Evolutionary conservation across 1,140 invertebrate species (phyloP).

Genomic region (Maniola jurtina): DNA sequence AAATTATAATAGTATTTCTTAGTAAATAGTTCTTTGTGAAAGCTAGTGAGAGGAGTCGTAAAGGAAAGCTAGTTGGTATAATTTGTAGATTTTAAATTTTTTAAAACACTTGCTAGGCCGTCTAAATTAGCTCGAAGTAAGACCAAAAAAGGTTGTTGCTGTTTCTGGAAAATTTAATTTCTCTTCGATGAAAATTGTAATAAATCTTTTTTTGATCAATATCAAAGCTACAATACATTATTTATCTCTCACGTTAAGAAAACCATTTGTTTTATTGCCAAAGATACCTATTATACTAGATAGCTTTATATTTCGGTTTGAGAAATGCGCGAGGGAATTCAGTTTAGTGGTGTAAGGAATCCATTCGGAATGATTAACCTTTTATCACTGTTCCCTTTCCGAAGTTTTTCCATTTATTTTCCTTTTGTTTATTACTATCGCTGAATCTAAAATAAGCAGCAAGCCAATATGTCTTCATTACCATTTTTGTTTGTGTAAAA

Average conservation of each 20-base stretch:
- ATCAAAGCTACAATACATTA: slow-evolving; percentile 38
- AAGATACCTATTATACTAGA: slow-evolving; percentile 11
- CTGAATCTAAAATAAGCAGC: not conserved
- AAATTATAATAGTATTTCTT: too few relatives aligned
- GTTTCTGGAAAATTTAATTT: not conserved
- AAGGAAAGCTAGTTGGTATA: too few relatives aligned
- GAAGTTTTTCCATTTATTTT: slow-evolving; percentile 24
- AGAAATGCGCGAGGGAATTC: slow-evolving; percentile 37
- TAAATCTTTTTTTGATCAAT: slow-evolving; percentile 31
- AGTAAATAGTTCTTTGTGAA: too few relatives aligned
- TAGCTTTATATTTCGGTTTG: slow-evolving; percentile 38
- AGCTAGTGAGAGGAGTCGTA: too few relatives aligned
- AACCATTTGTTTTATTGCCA: slow-evolving; percentile 46
- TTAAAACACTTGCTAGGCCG: too few relatives aligned
- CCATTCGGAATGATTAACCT: slow-evolving; percentile 51
- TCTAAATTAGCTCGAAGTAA: not conserved
- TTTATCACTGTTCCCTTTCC: slow-evolving; percentile 41
- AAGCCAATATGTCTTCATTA: not conserved
- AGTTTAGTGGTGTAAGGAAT: slow-evolving; percentile 45
- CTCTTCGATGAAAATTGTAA: slow-evolving; percentile 6
- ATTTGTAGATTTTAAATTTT: too few relatives aligned
- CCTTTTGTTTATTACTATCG: slow-evolving; percentile 37
- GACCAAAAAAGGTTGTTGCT: not conserved
- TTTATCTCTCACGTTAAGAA: slow-evolving; percentile 36
- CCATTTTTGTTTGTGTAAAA: not conserved